Conservation (phyloP, 2,113 vertebrate species). For the Reinhardtius hippoglossoides region DNA sequence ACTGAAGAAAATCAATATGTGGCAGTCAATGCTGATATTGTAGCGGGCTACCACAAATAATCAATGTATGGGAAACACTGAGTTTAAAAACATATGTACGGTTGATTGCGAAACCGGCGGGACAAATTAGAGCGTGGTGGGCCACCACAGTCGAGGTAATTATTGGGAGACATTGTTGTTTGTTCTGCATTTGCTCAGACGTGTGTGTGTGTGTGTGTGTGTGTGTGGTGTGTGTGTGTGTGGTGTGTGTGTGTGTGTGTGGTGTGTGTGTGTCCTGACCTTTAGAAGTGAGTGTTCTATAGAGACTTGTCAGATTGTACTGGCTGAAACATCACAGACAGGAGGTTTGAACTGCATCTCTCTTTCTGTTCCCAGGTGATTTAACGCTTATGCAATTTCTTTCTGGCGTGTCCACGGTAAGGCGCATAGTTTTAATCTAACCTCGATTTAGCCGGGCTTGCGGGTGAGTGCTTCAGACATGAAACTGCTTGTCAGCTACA, state of each 20-base stretch:
- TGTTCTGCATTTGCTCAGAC: background rate
- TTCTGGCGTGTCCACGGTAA: slow-evolving; percentile 45
- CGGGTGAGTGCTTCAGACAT: slow-evolving; percentile 34
- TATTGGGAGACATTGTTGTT: background rate
- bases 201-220: background rate
- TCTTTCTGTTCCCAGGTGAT: slow-evolving; percentile 34
- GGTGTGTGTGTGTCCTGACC: slow-evolving; percentile 27
- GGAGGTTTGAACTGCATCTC: slow-evolving; percentile 29
- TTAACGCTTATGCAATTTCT: slow-evolving; percentile 39
- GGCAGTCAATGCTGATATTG: background rate
- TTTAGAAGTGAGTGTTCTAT: slow-evolving; percentile 34
- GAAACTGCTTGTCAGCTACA: slow-evolving; percentile 48
- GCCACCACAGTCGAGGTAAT: background rate
- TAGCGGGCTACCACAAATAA: background rate
- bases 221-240: background rate
- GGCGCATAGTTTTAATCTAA: slow-evolving; percentile 56
- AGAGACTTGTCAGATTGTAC: slow-evolving; percentile 46
- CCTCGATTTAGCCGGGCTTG: slow-evolving; percentile 30
- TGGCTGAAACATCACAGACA: slow-evolving; percentile 32
- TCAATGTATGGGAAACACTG: background rate
- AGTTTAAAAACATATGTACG: background rate
- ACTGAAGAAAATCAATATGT: slow-evolving; percentile 3
- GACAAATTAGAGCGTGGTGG: background rate
- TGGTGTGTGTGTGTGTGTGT: slow-evolving; percentile 6
- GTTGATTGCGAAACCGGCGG: background rate